Conservation (phyloP, 2,113 vertebrate genomes). For the Alligator mississippiensis region DNA sequence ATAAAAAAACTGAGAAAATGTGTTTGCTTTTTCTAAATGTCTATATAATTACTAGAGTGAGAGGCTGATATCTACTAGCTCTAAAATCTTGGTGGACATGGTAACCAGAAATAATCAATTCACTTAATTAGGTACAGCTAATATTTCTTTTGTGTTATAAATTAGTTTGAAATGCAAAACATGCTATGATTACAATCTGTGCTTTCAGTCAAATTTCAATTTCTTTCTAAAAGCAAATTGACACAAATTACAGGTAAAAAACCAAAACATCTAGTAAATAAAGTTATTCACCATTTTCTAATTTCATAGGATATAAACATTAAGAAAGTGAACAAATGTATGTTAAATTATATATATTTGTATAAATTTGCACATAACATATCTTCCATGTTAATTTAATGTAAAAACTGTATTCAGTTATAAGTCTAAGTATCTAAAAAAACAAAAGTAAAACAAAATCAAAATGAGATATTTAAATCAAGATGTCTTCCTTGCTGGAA, state of each 20-base stretch:
- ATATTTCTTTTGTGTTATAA: background rate
- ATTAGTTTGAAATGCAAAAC: background rate
- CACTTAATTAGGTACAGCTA: background rate
- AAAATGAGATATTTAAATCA: too few relatives aligned
- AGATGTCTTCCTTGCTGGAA: too few relatives aligned
- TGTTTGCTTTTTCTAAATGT: constrained; percentile 7
- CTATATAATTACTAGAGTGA: background rate
- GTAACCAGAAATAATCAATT: background rate
- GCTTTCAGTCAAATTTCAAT: background rate
- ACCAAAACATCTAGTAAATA: background rate
- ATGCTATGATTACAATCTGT: too few relatives aligned
- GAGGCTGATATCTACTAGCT: constrained; percentile 4
- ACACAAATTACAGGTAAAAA: background rate
- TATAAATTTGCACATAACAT: background rate
- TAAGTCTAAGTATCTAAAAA: background rate
- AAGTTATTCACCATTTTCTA: background rate
- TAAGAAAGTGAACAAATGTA: background rate
- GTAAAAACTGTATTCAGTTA: constrained; percentile 5
- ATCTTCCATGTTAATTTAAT: background rate
- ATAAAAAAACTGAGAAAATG: constrained; percentile 29
- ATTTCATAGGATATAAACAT: background rate
- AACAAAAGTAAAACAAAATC: too few relatives aligned
- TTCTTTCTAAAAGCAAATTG: background rate
- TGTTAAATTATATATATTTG: background rate
- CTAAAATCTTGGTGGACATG: background rate